Evolutionary conservation across 2,113 vertebrate genomes (phyloP).

Genomic region (Tragelaphus imberbis): DNA sequence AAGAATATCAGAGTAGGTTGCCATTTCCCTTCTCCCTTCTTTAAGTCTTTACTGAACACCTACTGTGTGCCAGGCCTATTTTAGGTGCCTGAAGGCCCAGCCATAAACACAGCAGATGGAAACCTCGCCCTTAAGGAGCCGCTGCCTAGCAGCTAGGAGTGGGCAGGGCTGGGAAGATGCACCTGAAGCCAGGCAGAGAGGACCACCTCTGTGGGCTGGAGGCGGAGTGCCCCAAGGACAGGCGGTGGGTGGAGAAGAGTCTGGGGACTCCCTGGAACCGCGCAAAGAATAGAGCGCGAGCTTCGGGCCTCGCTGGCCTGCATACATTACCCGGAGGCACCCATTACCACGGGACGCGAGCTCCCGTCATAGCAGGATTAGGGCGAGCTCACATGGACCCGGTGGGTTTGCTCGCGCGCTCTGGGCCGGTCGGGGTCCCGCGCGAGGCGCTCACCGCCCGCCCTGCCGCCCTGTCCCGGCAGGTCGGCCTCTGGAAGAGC

Average conservation of each 20-base stretch:
- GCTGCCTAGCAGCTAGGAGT: background rate
- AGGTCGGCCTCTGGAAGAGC: conserved; percentile 94
- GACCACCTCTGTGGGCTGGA: no score
- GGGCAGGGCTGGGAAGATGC: background rate
- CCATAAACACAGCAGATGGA: background rate
- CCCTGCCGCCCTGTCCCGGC: background rate
- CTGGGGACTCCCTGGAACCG: background rate
- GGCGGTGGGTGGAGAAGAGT: background rate
- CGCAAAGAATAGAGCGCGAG: background rate
- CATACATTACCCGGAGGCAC: background rate
- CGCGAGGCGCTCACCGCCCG: background rate
- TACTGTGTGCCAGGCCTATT: background rate
- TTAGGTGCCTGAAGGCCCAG: background rate
- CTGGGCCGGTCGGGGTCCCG: background rate
- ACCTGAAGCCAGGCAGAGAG: background rate
- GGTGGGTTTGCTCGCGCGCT: accelerated
- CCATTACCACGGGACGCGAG: background rate
- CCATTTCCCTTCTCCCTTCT: no score
- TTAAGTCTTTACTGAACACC: background rate
- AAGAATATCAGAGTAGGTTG: no score
- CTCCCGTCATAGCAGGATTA: background rate
- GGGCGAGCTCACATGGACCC: background rate
- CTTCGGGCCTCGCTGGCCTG: background rate
- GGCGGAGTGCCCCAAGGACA: background rate
- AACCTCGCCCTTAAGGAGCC: background rate